These are phyloP conservation scores for Vanessa cardui DNA, from an alignment of 2,888 invertebrate genomes.

Conservation along the genomic window DNA sequence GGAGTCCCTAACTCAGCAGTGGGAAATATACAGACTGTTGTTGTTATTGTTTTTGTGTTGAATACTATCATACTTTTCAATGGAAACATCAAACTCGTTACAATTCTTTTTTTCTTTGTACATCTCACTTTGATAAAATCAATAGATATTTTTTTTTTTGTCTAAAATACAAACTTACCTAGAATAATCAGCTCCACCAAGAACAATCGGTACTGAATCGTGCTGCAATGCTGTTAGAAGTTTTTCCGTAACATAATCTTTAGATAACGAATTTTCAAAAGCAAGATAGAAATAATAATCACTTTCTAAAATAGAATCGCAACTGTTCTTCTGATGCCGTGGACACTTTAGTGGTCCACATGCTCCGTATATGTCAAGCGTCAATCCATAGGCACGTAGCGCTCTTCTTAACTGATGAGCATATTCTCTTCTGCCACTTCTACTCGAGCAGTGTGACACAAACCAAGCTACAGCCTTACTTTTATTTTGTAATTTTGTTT, in stretches of 20 bases:
- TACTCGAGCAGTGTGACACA: conserved; percentile 64
- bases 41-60: too few species aligned
- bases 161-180: conserved; percentile 50
- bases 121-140: too few species aligned
- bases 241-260: conserved; percentile 81
- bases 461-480: conserved; percentile 74
- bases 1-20: too few species aligned
- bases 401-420: conserved; percentile 53
- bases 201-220: conserved; percentile 85
- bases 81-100: too few species aligned
- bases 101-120: too few species aligned
- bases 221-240: conserved; percentile 83
- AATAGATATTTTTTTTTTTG: too few species aligned
- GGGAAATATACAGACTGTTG: too few species aligned
- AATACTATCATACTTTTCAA: too few species aligned
- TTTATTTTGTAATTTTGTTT: conserved; percentile 55
- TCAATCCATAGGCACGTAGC: conserved; percentile 48
- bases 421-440: conserved; percentile 55
- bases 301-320: conserved; percentile 64
- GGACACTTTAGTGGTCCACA: conserved; percentile 74
- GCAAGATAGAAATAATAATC: conserved; percentile 88
- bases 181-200: conserved; percentile 86
- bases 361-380: conserved; percentile 80
- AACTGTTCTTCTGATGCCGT: conserved; percentile 47
- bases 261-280: conserved; percentile 88